phyloP scores from a whole-genome alignment of 1,140 invertebrate species.

The Zophobas atratus region DNA sequence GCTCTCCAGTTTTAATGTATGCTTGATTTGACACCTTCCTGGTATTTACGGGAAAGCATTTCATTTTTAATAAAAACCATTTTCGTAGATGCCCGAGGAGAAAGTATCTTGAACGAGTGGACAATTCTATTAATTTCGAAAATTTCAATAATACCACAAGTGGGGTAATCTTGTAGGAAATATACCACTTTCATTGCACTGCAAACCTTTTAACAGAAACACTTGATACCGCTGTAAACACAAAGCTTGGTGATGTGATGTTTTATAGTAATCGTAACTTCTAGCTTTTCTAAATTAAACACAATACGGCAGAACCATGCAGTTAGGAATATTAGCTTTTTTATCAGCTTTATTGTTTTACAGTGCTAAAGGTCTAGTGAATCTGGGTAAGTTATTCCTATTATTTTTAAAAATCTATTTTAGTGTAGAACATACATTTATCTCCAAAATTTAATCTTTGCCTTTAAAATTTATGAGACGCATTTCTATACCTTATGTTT shows the following conservation, averaged over 20 bases:
- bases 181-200: constrained; percentile 31
- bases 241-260: constrained; percentile 1
- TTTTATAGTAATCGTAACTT: background rate
- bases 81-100: background rate
- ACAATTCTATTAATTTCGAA: constrained; percentile 17
- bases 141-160: background rate
- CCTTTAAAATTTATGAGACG: too few species aligned
- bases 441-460: too few species aligned
- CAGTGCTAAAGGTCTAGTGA: constrained; percentile 42
- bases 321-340: constrained; percentile 7
- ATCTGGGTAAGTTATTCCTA: constrained; percentile 46
- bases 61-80: background rate
- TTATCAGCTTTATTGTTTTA: constrained; percentile 13
- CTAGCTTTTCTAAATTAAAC: background rate
- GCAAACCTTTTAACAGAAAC: constrained; percentile 13
- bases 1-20: too few species aligned
- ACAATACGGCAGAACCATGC: background rate
- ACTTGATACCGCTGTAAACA: background rate
- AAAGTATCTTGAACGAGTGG: constrained; percentile 32
- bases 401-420: too few species aligned
- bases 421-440: too few species aligned
- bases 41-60: too few species aligned
- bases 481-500: too few species aligned
- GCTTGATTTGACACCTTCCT: too few species aligned
- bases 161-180: constrained; percentile 29